These are phyloP conservation scores for Platyscapa corneri DNA, from an alignment of 1,140 invertebrate species.

Conservation along the genomic window DNA sequence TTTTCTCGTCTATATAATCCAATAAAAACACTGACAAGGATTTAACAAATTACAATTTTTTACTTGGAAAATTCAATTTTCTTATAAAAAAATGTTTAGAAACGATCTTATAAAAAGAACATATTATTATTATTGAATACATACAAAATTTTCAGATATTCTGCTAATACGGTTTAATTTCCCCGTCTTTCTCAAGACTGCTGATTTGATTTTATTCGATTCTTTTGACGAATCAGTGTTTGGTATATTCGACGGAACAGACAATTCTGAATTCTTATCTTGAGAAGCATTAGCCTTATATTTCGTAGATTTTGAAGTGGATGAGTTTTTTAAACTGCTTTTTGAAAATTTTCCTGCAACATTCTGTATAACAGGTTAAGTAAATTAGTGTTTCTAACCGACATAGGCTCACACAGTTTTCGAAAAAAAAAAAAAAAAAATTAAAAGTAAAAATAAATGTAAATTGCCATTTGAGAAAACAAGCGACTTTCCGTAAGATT, in stretches of 20 bases:
- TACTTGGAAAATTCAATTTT: no score
- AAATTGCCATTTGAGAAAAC: no score
- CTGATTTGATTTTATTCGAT: neutral
- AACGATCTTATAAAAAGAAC: neutral
- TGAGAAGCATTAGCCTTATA: neutral
- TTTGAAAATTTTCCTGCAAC: constrained; percentile 18
- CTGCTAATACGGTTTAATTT: constrained; percentile 20
- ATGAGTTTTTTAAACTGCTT: neutral
- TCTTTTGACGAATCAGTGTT: constrained; percentile 26
- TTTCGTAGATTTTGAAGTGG: constrained; percentile 13
- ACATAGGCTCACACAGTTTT: no score
- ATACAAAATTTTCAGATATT: constrained; percentile 12
- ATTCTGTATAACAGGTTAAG: constrained; percentile 5
- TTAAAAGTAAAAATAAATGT: no score
- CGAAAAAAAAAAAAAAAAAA: no score
- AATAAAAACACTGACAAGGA: no score
- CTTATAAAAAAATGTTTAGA: neutral
- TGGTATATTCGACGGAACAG: neutral
- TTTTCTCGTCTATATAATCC: no score
- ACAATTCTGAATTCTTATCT: neutral
- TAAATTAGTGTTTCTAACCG: neutral
- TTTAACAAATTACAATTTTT: no score
- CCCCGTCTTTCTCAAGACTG: neutral
- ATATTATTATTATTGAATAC: neutral
- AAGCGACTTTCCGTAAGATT: no score